phyloP scores from a whole-genome alignment of 1,140 invertebrate genomes.

The Drosophila ironensis region DNA sequence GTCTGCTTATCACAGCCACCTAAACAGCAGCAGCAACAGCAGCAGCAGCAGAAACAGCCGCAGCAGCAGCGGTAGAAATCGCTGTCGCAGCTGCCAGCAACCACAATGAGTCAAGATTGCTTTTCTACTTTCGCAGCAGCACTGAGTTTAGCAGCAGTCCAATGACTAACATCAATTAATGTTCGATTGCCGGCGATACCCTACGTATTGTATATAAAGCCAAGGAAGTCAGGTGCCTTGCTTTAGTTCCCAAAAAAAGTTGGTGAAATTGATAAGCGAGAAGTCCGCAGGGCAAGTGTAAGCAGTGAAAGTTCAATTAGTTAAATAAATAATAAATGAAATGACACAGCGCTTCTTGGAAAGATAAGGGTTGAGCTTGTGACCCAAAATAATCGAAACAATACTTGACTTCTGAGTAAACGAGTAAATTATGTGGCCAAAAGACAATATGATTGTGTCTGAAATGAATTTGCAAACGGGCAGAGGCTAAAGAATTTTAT shows the following conservation, averaged over 20 bases:
- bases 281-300: background rate
- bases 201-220: conserved; percentile 25
- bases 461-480: no score
- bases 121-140: background rate
- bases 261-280: conserved; percentile 16
- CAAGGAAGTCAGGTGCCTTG: conserved; percentile 1
- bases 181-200: conserved; percentile 4
- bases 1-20: conserved; percentile 66
- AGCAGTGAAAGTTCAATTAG: background rate
- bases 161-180: conserved; percentile 67
- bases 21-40: conserved; percentile 10
- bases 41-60: background rate
- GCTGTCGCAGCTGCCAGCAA: conserved; percentile 7
- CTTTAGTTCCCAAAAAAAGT: conserved; percentile 17
- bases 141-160: conserved; percentile 15
- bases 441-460: no score
- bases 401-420: no score
- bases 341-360: no score
- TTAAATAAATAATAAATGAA: no score
- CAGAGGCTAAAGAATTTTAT: background rate
- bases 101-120: conserved; percentile 10
- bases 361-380: no score
- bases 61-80: conserved; percentile 13
- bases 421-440: no score
- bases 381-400: no score